Evolutionary conservation across 2,888 invertebrate species (phyloP), one percentile per base, ranked within the genome.

Genomic region (Chorisops tibialis): DNA sequence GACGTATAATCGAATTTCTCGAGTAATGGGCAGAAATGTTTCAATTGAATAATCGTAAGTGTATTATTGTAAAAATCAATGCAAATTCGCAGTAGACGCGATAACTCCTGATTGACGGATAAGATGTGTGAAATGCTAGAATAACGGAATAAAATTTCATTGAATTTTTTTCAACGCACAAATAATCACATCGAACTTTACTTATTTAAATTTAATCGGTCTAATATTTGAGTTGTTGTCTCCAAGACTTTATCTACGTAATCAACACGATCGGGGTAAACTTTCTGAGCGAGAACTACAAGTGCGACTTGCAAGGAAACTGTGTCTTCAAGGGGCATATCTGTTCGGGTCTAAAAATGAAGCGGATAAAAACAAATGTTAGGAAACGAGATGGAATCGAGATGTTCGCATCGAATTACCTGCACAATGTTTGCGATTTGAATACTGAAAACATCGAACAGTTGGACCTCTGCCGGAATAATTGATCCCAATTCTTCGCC

Each of bases 381-480:
- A 37, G 11, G 9, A 37, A 22, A 51, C 45, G 59, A 48, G 22
- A 47, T 48, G 41, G 22, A 52, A 2, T 30, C 47, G 9, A 14
- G 1, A 7, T 0, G 30, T 2, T 30, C n/a, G n/a, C n/a, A n/a
- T 30, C 30, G 38, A 51, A 65, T 50, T 73, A 88, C 91, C 85
- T 93, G 91, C 65, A 97, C 95, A 68, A 98, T 96, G 63, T 91
- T 89, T 1, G 96, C 93, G 3, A 98, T 94, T 81, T 99, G 98
- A 71, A 95, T 91, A 2, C 96, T 97, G 79, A 99, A 99, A 38
- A 98, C 96, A 74, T 98, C 96, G 78, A 99, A 99, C 6, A 99
- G 81, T 74, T 96, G 91, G 14, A 97, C 93, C 70, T 96, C 93
- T 64, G 88, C 83, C 22, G 93, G 89, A 69, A 89, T 87, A 39